Evolutionary conservation across 2,797 vertebrate genomes (phyloP), one percentile per base, ranked within the genome.

Genomic region (Bovichtus diacanthus): DNA sequence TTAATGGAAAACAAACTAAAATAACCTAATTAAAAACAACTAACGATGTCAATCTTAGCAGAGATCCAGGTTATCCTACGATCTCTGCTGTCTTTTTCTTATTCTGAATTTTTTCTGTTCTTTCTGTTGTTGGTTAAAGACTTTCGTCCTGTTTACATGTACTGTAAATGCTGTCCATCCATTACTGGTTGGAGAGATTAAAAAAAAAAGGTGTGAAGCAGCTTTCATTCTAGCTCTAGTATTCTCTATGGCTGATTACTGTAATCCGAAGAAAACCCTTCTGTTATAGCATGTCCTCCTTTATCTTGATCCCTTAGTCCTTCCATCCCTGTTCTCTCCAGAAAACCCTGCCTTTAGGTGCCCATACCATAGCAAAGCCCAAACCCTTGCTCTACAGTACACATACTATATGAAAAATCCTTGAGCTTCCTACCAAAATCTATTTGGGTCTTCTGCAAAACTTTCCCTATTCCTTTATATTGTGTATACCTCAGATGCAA

Each of bases 1-100:
- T 76, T 67, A 39, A 65, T 4, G 12, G 29, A 80, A 72, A 79
- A 71, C 39, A 73, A 83, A 82, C 6, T 34, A 34, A 66, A 73
- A 78, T 62, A 55, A 38, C 60, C 8, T 53, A 43, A 78, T 68
- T 51, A 76, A 79, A 81, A 88, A 79, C 74, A 90, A 84, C 84
- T 82, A 91, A 89, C 79, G 88, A 91, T 91, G 90, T 91, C 90
- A 91, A 88, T 89, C 75, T 85, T n/a, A 60, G 66, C 82, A 74
- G 82, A 80, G 85, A 86, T 82, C 70, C 67, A 79, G 80, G 67
- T 72, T n/a, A 67, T 65, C 34, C 46, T 75, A 61, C 66, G 78
- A 70, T 83, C 74, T 81, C 70, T 84, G 85, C 70, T 43, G 5
- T 73, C 50, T 82, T 85, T 46, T 70, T 79, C 55, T 81, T 50